Evolutionary conservation across 2,888 invertebrate genomes (phyloP).

Genomic region (Cephus sareptanus): DNA sequence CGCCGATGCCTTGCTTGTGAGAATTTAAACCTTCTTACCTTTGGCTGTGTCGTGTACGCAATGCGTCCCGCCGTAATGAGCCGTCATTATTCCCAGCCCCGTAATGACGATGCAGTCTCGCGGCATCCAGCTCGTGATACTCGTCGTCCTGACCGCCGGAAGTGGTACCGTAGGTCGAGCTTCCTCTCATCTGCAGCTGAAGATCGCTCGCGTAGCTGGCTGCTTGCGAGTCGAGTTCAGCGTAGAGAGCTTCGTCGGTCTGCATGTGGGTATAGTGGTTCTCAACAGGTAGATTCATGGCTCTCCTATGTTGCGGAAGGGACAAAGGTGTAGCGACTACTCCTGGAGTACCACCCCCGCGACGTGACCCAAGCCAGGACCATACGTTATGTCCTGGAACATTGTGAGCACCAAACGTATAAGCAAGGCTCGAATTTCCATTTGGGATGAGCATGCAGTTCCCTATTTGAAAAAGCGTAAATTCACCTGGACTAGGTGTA

Average conservation of each 20-base stretch:
- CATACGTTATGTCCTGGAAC: slow-evolving; percentile 62
- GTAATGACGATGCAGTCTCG: slow-evolving; percentile 62
- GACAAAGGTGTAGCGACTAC: slow-evolving; percentile 61
- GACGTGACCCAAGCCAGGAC: slow-evolving; percentile 63
- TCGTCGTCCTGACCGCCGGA: slow-evolving; percentile 59
- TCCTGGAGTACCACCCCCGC: slow-evolving; percentile 61
- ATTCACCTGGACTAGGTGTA: slow-evolving; percentile 62
- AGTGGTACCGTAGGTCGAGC: slow-evolving; percentile 57
- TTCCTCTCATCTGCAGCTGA: slow-evolving; percentile 57
- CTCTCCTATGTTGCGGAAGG: slow-evolving; percentile 60
- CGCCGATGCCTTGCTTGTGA: background rate
- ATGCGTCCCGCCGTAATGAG: slow-evolving; percentile 52
- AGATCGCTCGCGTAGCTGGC: slow-evolving; percentile 64
- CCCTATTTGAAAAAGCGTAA: background rate
- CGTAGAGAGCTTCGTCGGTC: slow-evolving; percentile 76
- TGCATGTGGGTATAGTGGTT: slow-evolving; percentile 82
- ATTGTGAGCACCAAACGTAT: background rate
- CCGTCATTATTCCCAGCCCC: slow-evolving; percentile 52
- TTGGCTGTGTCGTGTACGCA: slow-evolving; percentile 60
- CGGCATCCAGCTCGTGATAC: slow-evolving; percentile 63
- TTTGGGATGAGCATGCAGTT: slow-evolving; percentile 3
- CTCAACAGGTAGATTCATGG: slow-evolving; percentile 69
- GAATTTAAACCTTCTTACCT: slow-evolving; percentile 43
- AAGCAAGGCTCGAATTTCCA: background rate
- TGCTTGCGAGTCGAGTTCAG: slow-evolving; percentile 75